Evolutionary conservation across 2,797 vertebrate species (phyloP).

Genomic region (Rhabdomys pumilio): DNA sequence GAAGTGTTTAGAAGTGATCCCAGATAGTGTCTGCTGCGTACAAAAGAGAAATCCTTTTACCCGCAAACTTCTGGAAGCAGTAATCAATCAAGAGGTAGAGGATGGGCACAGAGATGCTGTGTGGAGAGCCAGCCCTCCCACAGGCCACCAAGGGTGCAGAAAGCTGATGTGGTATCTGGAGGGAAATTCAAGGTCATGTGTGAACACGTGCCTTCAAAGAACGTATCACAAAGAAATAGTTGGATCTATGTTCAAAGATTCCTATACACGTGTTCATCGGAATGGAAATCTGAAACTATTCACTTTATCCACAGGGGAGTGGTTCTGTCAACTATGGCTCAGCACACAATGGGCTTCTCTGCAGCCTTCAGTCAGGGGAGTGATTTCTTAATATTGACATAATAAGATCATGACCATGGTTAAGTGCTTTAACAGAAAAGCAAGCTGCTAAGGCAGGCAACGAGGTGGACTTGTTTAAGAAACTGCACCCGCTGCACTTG

Average conservation of each 20-base stretch:
- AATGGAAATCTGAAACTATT: constrained; percentile 40
- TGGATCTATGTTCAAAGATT: constrained; percentile 44
- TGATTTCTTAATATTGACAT: constrained; percentile 11
- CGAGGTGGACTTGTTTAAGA: background rate
- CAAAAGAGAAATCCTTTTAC: background rate
- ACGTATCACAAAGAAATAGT: constrained; percentile 47
- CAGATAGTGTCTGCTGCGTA: background rate
- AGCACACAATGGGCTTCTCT: background rate
- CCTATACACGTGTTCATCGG: constrained; percentile 17
- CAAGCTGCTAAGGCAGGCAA: background rate
- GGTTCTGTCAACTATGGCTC: constrained; percentile 29
- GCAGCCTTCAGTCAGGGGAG: background rate
- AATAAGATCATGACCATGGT: background rate
- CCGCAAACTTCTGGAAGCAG: background rate
- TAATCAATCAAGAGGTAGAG: background rate
- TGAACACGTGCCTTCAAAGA: constrained; percentile 54
- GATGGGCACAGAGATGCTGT: accelerated
- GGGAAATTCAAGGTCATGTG: constrained; percentile 6
- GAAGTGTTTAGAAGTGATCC: constrained; percentile 31
- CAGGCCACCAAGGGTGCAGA: accelerated
- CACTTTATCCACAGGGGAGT: constrained; percentile 56
- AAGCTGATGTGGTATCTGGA: background rate
- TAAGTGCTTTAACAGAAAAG: constrained; percentile 12
- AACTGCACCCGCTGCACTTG: background rate
- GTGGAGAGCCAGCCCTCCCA: background rate